A percentile compares a stretch with the other conserved stretches of the same genome.
phyloP scores from a whole-genome alignment of 2,113 vertebrate species.

The Rostratula benghalensis region DNA sequence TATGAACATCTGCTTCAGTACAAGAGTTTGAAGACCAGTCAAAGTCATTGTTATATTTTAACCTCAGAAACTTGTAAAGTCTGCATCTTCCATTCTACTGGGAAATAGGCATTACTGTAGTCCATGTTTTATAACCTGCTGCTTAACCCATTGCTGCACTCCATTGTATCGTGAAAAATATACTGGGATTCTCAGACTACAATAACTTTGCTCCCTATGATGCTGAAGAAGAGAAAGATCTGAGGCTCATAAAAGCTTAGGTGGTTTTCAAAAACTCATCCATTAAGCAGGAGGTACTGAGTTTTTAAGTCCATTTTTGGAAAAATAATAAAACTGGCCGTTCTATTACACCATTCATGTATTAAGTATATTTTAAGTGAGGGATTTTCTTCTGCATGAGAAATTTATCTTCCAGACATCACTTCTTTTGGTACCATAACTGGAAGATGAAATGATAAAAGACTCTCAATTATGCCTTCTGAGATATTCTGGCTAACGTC shows the following conservation, averaged over 20 bases:
- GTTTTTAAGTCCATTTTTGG: slow-evolving; percentile 29
- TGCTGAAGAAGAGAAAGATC: not conserved
- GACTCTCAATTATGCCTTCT: slow-evolving; percentile 9
- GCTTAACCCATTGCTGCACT: not conserved
- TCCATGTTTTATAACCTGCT: not conserved
- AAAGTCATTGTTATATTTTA: slow-evolving; percentile 27
- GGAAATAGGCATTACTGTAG: slow-evolving; percentile 23
- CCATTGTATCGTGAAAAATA: not conserved
- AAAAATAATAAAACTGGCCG: slow-evolving; percentile 3
- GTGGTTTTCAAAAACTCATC: not conserved
- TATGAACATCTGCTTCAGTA: slow-evolving; percentile 46
- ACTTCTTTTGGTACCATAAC: not conserved
- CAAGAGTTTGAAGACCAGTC: slow-evolving; percentile 20
- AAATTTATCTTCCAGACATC: slow-evolving; percentile 46
- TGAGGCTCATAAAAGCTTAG: not conserved
- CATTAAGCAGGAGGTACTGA: not conserved
- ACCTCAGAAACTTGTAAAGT: slow-evolving; percentile 12
- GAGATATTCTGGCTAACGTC: slow-evolving; percentile 15
- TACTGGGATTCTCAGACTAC: not conserved
- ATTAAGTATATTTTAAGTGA: slow-evolving; percentile 22
- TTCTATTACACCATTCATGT: slow-evolving; percentile 2
- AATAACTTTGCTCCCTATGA: not conserved
- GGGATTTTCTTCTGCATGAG: not conserved
- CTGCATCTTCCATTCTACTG: slow-evolving; percentile 2
- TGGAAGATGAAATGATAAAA: slow-evolving; percentile 54